Evolutionary conservation across 1,140 invertebrate species (phyloP).

Genomic region (Drosophila mayri): DNA sequence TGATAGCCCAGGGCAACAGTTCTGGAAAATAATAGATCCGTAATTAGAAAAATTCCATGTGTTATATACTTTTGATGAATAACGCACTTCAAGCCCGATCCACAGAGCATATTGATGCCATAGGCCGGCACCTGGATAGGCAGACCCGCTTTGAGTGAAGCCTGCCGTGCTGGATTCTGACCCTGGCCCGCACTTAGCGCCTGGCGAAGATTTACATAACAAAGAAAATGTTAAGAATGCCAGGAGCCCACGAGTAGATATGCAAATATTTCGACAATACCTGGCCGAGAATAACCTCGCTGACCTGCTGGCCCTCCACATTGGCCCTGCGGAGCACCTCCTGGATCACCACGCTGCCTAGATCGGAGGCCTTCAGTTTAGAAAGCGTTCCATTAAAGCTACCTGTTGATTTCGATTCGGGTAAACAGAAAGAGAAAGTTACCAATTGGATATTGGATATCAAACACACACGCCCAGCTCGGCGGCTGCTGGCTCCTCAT

Average conservation of each 20-base stretch:
- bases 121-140: slow-evolving; percentile 90
- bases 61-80: background rate
- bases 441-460: slow-evolving; percentile 26
- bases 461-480: slow-evolving; percentile 11
- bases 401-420: slow-evolving; percentile 84
- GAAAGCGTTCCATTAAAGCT: slow-evolving; percentile 90
- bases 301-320: slow-evolving; percentile 88
- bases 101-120: slow-evolving; percentile 94
- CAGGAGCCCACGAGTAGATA: slow-evolving; percentile 5
- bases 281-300: slow-evolving; percentile 95
- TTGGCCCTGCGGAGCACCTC: slow-evolving; percentile 89
- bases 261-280: slow-evolving; percentile 85
- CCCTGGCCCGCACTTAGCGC: slow-evolving; percentile 90
- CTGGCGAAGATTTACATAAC: slow-evolving; percentile 85
- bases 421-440: slow-evolving; percentile 71
- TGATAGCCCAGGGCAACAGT: slow-evolving; percentile 89
- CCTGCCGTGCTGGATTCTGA: slow-evolving; percentile 94
- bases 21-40: slow-evolving; percentile 80
- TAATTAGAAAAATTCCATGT: background rate
- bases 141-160: slow-evolving; percentile 91
- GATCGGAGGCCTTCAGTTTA: slow-evolving; percentile 88
- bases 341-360: slow-evolving; percentile 91
- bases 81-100: slow-evolving; percentile 92
- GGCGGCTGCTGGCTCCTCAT: background rate
- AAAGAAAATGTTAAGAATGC: slow-evolving; percentile 13